A percentile compares a stretch with the other conserved stretches of the same genome.
These are phyloP conservation scores for Dolichopus griseipennis DNA, from an alignment of 2,888 invertebrate genomes.

Conservation along the genomic window DNA sequence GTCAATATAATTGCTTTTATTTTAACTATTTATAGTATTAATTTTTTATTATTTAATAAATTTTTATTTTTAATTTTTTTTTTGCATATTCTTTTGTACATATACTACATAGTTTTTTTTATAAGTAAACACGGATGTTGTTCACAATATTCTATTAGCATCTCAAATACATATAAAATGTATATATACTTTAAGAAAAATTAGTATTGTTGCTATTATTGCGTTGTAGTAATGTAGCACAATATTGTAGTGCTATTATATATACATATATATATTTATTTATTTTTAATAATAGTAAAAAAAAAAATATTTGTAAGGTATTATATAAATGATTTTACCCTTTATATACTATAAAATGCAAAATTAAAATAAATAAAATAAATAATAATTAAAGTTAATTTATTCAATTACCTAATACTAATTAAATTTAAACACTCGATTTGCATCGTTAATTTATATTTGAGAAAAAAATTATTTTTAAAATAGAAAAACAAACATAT, in stretches of 20 bases:
- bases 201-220: not conserved
- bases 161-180: not conserved
- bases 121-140: slow-evolving; percentile 9
- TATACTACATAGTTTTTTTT: not conserved
- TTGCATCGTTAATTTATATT: no score
- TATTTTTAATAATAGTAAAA: no score
- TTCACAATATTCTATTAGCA: slow-evolving; percentile 9
- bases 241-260: not conserved
- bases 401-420: no score
- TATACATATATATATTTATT: no score
- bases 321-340: no score
- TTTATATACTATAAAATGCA: no score
- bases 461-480: no score
- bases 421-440: no score
- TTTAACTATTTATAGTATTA: not conserved
- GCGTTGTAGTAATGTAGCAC: not conserved
- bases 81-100: not conserved
- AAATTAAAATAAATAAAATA: no score
- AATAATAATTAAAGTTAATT: no score
- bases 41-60: not conserved
- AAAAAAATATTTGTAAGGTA: no score
- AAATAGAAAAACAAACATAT: no score
- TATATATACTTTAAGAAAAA: not conserved
- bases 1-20: not conserved
- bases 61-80: not conserved